Base-by-base conservation (phyloP, 2,888 invertebrate species). In the Macrophya annulata region DNA sequence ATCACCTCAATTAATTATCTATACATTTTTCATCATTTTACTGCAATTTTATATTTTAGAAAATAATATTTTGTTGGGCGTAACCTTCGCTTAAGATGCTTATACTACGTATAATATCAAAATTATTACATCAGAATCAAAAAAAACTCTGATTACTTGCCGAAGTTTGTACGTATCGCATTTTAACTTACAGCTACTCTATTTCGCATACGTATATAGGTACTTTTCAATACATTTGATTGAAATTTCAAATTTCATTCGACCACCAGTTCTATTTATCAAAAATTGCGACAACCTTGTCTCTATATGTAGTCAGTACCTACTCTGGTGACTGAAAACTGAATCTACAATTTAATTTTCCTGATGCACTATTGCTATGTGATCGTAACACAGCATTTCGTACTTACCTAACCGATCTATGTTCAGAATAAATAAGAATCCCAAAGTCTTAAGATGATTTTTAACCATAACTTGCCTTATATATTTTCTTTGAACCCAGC, bases 281-380 rank as follows among this genome's bases (percentile, higher is more conserved):
- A 59, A 25, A 81, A 62, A 62, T 40, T 62, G 25, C 81, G 81
- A 81, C 81, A 81, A 81, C 81, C 81, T 81, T 81, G 81, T 81
- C 81, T 81, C 81, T 81, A 62, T 81, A 62, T 62, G 48, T 77
- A 17, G 17, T 59, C 10, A 40, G 40, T 43, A 43, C 9, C 55
- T 43, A 43, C 9, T 77, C 15, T 43, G 1, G 17, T n/a, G 25
- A 17, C 55, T 55, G 48, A 48, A 77, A 4, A 48, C 51, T 17
- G 10, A 77, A 51, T 77, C 31, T 55, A 51, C 4, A 17, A 48
- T 51, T 77, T 25, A 37, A 31, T 62, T 45, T 40, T 59, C 59
- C 55, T 40, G n/a, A 17, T 37, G 77, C 79, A 79, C 55, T n/a
- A 37, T 79, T 79, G 79, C 37, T 25, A 55, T 59, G 79, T 59